A percentile compares a stretch with the other conserved stretches of the same genome.
phyloP scores from a whole-genome alignment of 2,797 vertebrate genomes.

The Australoheros facetus region DNA sequence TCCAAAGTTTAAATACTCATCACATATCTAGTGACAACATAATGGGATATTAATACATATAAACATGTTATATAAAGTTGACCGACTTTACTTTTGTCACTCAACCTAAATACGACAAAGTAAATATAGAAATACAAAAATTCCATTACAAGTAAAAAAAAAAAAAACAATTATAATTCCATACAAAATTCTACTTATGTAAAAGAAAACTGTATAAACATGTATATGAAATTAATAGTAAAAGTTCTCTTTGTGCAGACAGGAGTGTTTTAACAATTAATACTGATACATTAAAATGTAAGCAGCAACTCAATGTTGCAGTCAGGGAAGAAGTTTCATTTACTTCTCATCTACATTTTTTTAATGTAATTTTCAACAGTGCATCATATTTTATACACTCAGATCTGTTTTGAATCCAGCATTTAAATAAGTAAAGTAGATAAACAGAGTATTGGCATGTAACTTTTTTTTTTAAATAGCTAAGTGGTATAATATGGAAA shows the following conservation, averaged over 20 bases:
- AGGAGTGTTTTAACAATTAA: neutral
- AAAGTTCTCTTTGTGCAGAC: neutral
- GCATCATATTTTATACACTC: neutral
- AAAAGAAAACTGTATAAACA: neutral
- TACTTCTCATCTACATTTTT: no score
- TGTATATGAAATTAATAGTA: neutral
- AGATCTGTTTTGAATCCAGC: neutral
- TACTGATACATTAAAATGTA: neutral
- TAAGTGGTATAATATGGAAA: neutral
- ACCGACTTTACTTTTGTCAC: neutral
- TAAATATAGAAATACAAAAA: neutral
- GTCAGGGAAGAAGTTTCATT: neutral
- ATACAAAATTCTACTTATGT: neutral
- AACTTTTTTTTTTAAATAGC: neutral
- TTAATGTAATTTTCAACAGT: neutral
- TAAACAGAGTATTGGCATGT: neutral
- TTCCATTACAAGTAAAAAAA: neutral
- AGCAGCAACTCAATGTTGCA: rapidly evolving
- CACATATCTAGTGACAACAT: neutral
- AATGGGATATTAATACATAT: neutral
- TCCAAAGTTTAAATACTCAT: neutral
- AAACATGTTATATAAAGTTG: neutral
- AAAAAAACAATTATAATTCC: neutral
- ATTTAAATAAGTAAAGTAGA: neutral
- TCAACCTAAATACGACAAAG: neutral